phyloP scores from a whole-genome alignment of 2,888 invertebrate genomes.

The Parasteatoda lunata region DNA sequence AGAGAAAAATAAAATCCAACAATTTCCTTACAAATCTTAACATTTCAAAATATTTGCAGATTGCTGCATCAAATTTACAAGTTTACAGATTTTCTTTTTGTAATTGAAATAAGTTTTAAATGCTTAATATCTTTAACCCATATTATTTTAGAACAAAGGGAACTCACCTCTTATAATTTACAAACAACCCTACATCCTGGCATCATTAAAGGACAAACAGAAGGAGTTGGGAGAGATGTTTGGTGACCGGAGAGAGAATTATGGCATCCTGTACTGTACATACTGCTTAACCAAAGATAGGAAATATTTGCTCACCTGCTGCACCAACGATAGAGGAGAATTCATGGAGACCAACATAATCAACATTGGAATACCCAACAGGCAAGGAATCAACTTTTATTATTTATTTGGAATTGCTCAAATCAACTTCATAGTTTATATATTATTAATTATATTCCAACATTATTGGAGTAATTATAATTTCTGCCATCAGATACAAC shows the following conservation, averaged over 20 bases:
- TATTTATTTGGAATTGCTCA: no score
- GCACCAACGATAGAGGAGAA: slow-evolving; percentile 95
- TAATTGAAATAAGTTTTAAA: not conserved
- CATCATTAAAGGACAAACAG: slow-evolving; percentile 86
- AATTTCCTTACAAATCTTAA: not conserved
- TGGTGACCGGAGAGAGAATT: slow-evolving; percentile 75
- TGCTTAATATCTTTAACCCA: not conserved
- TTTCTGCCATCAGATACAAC: no score
- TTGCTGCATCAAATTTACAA: no score
- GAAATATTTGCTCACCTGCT: slow-evolving; percentile 93
- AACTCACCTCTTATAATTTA: slow-evolving; percentile 82
- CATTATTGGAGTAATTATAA: no score
- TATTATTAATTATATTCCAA: no score
- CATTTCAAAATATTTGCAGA: not conserved
- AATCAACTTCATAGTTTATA: no score
- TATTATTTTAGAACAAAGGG: slow-evolving; percentile 43
- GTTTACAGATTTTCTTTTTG: not conserved
- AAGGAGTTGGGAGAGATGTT: slow-evolving; percentile 81
- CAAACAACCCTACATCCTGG: slow-evolving; percentile 93
- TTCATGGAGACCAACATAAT: slow-evolving; percentile 94
- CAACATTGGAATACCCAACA: slow-evolving; percentile 95
- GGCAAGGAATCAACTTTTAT: slow-evolving; percentile 74
- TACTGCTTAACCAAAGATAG: slow-evolving; percentile 99
- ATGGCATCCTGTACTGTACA: slow-evolving; percentile 90
- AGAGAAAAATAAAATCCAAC: not conserved